Base-by-base conservation (phyloP, 2,888 invertebrate genomes). In the Neoscelio sp. region DNA sequence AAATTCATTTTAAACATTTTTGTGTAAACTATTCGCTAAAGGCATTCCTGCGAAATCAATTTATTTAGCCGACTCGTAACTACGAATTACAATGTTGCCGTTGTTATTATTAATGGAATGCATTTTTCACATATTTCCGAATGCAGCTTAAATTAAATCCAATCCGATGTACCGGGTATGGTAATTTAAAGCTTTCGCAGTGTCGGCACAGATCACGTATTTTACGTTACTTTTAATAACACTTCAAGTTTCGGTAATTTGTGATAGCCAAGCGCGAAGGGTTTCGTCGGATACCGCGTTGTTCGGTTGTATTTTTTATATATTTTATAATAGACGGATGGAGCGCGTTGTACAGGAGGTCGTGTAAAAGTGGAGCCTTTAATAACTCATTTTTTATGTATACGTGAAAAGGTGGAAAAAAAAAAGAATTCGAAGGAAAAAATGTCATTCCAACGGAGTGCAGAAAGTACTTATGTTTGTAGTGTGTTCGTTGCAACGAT, bases 91-190 rank as follows among this genome's bases (percentile, higher is more conserved):
- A 73, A 35, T 44, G 13, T 26, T 8, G 35, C 44, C 26, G 38
- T 38, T 46, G 52, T 54, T 73, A 60, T 70, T 58, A 73, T 52
- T 60, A 73, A 73, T 64, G 54, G 62, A 38, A 46, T 28, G 13
- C 64, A 73, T 73, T 73, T 70, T 73, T 73, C 73, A 56, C 38
- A 42, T 48, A 48, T 48, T 73, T 64, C 13, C 50, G 30, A 50
- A 50, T 38, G 38, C 13, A 56, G 73, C 48, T 71, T 54, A 73
- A 46, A 64, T 73, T 62, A 64, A 73, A 73, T 73, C 38, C 73
- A 46, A 28, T 38, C 17, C 56, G 35, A 13, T 26, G 23, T 44
- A 13, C 10, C 35, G 26, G 23, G 17, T 28, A n/a, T 10, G 33
- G 13, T 62, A 62, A 62, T 62, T 62, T 33, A 20, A 20, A 46